A percentile compares a stretch with the other conserved stretches of the same genome.
phyloP scores from a whole-genome alignment of 2,888 invertebrate species.

The Himalopsyche anomala region DNA sequence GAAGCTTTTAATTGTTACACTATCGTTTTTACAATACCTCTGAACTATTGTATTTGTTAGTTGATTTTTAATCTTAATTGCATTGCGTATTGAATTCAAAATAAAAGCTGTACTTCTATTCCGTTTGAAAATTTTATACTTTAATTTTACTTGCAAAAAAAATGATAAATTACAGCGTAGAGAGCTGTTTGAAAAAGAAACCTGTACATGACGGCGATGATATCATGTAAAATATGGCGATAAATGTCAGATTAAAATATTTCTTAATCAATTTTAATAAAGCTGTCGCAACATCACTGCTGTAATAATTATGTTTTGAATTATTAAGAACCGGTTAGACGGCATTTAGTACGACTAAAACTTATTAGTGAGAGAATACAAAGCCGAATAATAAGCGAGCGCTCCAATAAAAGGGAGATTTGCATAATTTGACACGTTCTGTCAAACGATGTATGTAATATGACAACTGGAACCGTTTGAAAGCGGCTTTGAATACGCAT shows the following conservation, averaged over 20 bases:
- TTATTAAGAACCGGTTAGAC: background rate
- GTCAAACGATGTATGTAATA: slow-evolving; percentile 16
- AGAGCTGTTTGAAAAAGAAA: background rate
- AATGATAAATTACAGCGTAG: too few relatives aligned
- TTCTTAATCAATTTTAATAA: background rate
- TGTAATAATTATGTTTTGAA: background rate
- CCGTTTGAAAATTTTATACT: too few relatives aligned
- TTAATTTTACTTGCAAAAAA: too few relatives aligned
- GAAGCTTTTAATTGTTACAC: too few relatives aligned
- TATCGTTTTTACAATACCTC: too few relatives aligned
- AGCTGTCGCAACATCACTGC: background rate
- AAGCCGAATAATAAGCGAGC: slow-evolving; percentile 1
- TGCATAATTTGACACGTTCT: slow-evolving; percentile 20
- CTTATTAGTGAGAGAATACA: background rate
- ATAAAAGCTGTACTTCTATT: too few relatives aligned
- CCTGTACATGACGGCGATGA: background rate
- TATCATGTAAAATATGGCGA: background rate
- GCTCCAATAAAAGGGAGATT: background rate
- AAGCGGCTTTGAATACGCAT: background rate
- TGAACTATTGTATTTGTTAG: too few relatives aligned
- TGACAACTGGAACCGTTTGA: background rate
- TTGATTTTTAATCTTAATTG: too few relatives aligned
- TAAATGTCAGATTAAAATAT: background rate
- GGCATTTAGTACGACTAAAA: background rate
- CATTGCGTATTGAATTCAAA: too few relatives aligned